Base-by-base conservation (phyloP, 1,140 invertebrate genomes). In the Araneus ventricosus region DNA sequence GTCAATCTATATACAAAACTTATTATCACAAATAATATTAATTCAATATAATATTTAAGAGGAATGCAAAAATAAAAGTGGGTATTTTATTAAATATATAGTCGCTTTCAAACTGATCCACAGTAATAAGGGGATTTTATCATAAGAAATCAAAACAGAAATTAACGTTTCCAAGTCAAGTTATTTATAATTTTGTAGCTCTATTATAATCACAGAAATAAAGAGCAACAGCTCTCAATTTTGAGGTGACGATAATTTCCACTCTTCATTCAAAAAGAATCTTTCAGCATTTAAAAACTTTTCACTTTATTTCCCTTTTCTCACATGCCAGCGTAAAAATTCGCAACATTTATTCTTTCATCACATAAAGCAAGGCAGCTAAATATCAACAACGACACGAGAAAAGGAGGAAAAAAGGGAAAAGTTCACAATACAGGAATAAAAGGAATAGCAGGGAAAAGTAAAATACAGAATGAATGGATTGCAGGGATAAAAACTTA, bases 391-490 rank as follows among this genome's bases (percentile, higher is more conserved):
- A 52, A 14, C 45, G 4, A 8, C 22, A 24, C 75, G 4, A 80
- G 20, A 27, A 6, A 20, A 34, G 24, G 1, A 17, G 75, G 14
- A 14, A 52, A 14, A 17, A 4, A 52, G 17, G 75, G 37, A 80
- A 80, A 80, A 20, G 39, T 22, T 37, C 39, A 52, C 39, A 79
- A 41, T n/a, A 80, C 34, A 39, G 75, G 5, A 37, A 4, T 22
- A 34, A 75, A 24, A n/a, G 67, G n/a, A 27, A 34, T 10, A 34
- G 24, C 63, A 27, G 24, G 63, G 24, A 27, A 67, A 67, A n/a
- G 24, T 67, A 67, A 67, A 67, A 67, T 80, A 80, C 30, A 80
- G 75, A 34, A 67, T 67, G 7, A n/a, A 67, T 67, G 63, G 7
- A 4, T 67, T n/a, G 7, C 63, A n/a, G 3, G 63, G 63, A 67